A percentile compares a stretch with the other conserved stretches of the same genome.
Conservation (phyloP, 1,140 invertebrate genomes). For the Trinorchestia longiramus region DNA sequence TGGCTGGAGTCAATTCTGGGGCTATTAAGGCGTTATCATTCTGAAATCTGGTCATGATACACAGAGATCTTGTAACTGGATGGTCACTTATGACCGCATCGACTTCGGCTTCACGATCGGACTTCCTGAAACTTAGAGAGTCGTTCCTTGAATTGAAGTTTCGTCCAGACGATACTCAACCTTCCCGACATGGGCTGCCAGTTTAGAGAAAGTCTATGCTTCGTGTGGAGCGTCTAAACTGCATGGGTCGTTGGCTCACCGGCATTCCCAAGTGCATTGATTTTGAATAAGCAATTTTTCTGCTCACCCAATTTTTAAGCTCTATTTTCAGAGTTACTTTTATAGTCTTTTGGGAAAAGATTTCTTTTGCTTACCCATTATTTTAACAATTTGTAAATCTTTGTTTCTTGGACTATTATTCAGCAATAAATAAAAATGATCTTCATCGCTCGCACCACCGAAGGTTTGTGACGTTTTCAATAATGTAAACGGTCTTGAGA, state of each 20-base stretch:
- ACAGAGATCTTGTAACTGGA: constrained; percentile 37
- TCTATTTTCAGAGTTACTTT: too few relatives aligned
- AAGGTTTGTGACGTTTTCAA: too few relatives aligned
- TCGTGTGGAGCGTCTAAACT: neutral
- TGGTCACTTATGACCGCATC: neutral
- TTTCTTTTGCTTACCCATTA: too few relatives aligned
- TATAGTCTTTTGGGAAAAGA: too few relatives aligned
- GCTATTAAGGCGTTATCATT: constrained; percentile 6
- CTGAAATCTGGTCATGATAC: constrained; percentile 7
- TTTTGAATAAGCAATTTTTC: neutral
- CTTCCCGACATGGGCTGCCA: neutral
- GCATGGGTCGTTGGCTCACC: neutral
- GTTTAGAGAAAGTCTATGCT: neutral
- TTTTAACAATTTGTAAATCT: too few relatives aligned
- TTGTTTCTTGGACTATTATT: too few relatives aligned
- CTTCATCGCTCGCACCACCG: too few relatives aligned
- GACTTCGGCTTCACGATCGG: neutral
- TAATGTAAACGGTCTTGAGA: too few relatives aligned
- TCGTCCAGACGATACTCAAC: neutral
- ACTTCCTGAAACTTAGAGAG: constrained; percentile 10
- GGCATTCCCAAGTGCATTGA: neutral
- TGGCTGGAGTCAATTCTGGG: constrained; percentile 24
- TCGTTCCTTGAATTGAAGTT: neutral
- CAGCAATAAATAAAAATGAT: too few relatives aligned
- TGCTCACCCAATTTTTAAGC: neutral